A percentile compares a stretch with the other conserved stretches of the same genome.
These are phyloP conservation scores for Hermaeophaga mercurialis DNA, from an alignment of 2,888 invertebrate genomes.

Conservation along the genomic window DNA sequence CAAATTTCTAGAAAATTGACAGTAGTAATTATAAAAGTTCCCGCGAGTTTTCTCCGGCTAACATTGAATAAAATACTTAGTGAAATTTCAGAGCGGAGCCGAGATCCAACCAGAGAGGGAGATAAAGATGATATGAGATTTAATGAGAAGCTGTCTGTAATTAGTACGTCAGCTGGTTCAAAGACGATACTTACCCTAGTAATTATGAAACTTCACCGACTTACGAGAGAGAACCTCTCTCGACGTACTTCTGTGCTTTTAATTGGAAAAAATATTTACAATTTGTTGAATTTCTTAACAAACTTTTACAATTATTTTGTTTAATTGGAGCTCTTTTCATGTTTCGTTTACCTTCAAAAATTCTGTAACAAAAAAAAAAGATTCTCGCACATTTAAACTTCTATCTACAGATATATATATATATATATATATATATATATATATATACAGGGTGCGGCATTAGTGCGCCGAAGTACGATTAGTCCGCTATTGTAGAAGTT, in stretches of 20 bases:
- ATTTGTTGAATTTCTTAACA: constrained; percentile 17
- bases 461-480: too few relatives aligned
- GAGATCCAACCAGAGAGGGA: constrained; percentile 12
- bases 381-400: too few relatives aligned
- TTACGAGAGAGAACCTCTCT: constrained; percentile 22
- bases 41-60: constrained; percentile 8
- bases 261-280: constrained; percentile 26
- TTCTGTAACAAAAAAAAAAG: too few relatives aligned
- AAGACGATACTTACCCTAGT: constrained; percentile 36
- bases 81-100: constrained; percentile 13
- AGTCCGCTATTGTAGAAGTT: too few relatives aligned
- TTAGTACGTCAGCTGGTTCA: constrained; percentile 37
- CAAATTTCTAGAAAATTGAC: constrained; percentile 25
- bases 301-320: constrained; percentile 23
- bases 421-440: too few relatives aligned
- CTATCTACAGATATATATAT: too few relatives aligned
- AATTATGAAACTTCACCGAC: constrained; percentile 36
- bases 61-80: constrained; percentile 22
- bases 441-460: too few relatives aligned
- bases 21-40: constrained; percentile 26
- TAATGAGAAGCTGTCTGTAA: constrained; percentile 35
- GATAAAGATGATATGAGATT: constrained; percentile 33
- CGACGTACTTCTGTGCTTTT: constrained; percentile 16
- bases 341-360: background rate
- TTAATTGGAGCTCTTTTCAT: constrained; percentile 8